These are phyloP conservation scores for Apodemia mormo DNA, from an alignment of 2,888 invertebrate species.

Conservation along the genomic window DNA sequence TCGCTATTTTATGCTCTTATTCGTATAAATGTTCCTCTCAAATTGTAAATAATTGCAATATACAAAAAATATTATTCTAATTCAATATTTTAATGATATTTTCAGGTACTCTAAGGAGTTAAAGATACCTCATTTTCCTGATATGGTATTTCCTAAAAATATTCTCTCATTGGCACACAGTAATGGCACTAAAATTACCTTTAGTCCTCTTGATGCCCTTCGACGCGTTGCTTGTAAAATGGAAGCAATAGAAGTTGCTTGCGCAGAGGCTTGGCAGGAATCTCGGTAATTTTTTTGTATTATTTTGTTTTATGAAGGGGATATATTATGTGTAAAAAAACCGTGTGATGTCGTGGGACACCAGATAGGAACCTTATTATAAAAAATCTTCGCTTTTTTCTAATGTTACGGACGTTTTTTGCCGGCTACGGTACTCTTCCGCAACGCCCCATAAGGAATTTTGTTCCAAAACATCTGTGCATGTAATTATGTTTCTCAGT, in stretches of 20 bases:
- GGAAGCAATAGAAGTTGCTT: conserved; percentile 91
- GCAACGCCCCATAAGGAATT: too few species aligned
- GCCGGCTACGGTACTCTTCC: too few species aligned
- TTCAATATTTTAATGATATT: conserved; percentile 37
- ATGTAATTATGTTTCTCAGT: too few species aligned
- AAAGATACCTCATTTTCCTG: conserved; percentile 95
- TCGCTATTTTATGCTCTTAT: too few species aligned
- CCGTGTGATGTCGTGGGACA: too few species aligned
- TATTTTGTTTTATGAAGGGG: background rate
- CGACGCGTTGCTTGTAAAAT: conserved; percentile 88
- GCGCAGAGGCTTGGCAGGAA: conserved; percentile 95
- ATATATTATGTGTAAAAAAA: too few species aligned
- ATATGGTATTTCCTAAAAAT: conserved; percentile 99
- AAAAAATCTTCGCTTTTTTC: too few species aligned
- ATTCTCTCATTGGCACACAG: conserved; percentile 86
- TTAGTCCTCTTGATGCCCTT: conserved; percentile 95
- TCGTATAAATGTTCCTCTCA: too few species aligned
- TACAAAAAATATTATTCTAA: background rate
- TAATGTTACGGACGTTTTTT: too few species aligned
- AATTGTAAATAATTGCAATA: too few species aligned
- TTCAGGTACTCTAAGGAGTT: conserved; percentile 87
- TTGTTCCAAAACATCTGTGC: too few species aligned
- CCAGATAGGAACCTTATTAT: too few species aligned
- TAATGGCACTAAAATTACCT: conserved; percentile 87
- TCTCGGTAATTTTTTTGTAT: conserved; percentile 83